Conservation (phyloP, 2,888 invertebrate species). For the Cephus pulcher region DNA sequence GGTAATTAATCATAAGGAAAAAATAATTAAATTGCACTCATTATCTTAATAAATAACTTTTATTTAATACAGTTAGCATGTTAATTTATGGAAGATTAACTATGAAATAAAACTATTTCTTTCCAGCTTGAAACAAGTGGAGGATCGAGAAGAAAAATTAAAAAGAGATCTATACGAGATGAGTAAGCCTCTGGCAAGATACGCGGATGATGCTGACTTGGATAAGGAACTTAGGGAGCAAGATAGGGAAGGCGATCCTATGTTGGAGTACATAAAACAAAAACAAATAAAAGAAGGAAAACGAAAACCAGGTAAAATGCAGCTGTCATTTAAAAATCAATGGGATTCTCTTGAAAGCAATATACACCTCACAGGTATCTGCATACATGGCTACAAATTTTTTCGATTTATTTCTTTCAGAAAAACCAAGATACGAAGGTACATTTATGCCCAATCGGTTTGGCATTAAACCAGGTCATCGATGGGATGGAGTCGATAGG, state of each 20-base stretch:
- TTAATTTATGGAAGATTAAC: neutral
- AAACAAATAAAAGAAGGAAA: slow-evolving; percentile 75
- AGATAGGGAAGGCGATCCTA: slow-evolving; percentile 91
- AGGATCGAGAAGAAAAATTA: slow-evolving; percentile 76
- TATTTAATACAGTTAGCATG: slow-evolving; percentile 1
- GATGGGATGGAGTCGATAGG: slow-evolving; percentile 99
- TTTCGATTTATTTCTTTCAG: slow-evolving; percentile 57
- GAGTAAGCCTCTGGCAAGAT: slow-evolving; percentile 90
- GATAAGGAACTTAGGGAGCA: slow-evolving; percentile 80
- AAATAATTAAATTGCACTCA: neutral
- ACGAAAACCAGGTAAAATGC: slow-evolving; percentile 65
- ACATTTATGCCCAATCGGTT: slow-evolving; percentile 92
- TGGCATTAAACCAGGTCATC: slow-evolving; percentile 90
- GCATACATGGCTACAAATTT: neutral
- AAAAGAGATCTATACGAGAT: slow-evolving; percentile 86
- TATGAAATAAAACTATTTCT: slow-evolving; percentile 10
- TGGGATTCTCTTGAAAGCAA: slow-evolving; percentile 10
- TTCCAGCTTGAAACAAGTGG: slow-evolving; percentile 81
- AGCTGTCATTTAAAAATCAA: neutral
- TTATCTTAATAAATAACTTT: neutral
- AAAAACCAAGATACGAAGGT: slow-evolving; percentile 83
- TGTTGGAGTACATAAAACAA: slow-evolving; percentile 86
- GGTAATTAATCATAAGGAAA: slow-evolving; percentile 67
- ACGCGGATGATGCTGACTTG: slow-evolving; percentile 88
- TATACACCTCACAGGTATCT: slow-evolving; percentile 15